phyloP scores from a whole-genome alignment of 2,113 vertebrate genomes.

The Mionectes macconnelli region DNA sequence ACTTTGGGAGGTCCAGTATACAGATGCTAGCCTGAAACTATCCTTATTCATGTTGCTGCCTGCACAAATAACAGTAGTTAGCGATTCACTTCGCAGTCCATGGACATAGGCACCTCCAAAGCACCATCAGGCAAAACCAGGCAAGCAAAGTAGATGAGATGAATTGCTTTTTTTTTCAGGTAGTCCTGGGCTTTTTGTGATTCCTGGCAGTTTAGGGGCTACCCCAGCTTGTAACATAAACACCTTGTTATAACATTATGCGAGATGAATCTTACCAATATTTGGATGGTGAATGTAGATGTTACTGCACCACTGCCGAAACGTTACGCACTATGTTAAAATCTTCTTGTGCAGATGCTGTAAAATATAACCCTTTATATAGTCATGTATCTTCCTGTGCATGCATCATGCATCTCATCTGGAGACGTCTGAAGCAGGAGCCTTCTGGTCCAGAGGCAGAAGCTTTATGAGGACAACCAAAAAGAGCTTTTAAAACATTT shows the following conservation, averaged over 20 bases:
- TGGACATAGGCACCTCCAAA: not conserved
- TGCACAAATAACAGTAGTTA: not conserved
- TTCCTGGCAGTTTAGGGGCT: not conserved
- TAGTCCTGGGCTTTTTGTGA: not conserved
- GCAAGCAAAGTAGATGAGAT: not conserved
- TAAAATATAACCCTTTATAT: not conserved
- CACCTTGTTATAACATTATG: not conserved
- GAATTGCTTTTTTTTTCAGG: not conserved
- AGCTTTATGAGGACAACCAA: slow-evolving; percentile 12
- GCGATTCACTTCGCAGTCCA: not conserved
- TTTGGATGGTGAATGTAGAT: not conserved
- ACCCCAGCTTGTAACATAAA: not conserved
- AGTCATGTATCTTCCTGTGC: not conserved
- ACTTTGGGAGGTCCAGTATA: not conserved
- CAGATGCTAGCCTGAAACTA: not conserved
- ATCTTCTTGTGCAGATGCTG: not conserved
- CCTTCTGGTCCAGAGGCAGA: not conserved
- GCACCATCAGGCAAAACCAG: not conserved
- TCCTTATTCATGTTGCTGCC: not conserved
- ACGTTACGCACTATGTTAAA: not conserved
- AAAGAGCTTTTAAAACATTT: slow-evolving; percentile 27
- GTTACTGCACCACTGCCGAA: not conserved
- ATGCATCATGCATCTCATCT: not conserved
- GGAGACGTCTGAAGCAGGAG: not conserved
- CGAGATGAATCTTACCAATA: not conserved